Conservation (phyloP, 1,140 invertebrate species). For the Pinna nobilis region DNA sequence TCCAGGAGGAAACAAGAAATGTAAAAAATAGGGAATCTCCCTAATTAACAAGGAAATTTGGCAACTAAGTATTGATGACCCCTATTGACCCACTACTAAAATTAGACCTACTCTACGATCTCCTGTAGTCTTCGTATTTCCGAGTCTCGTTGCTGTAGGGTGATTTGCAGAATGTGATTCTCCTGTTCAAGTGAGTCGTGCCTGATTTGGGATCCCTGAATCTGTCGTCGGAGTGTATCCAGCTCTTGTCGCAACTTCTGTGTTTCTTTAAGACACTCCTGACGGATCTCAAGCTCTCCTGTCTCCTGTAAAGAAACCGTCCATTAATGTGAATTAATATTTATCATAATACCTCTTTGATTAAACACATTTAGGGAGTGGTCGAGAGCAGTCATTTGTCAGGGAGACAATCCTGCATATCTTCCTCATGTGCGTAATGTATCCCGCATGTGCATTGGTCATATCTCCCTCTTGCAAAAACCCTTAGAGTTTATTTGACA, state of each 20-base stretch:
- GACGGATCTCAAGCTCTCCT: constrained; percentile 56
- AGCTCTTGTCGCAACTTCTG: constrained; percentile 55
- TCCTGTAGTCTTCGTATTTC: constrained; percentile 58
- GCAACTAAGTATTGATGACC: not conserved
- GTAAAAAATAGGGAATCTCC: no score
- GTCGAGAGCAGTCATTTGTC: no score
- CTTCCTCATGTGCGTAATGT: no score
- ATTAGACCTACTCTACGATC: constrained; percentile 55
- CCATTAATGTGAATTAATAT: not conserved
- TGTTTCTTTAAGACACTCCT: constrained; percentile 55
- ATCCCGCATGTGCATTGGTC: no score
- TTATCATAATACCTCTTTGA: no score
- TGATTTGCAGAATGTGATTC: constrained; percentile 58
- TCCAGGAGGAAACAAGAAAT: no score
- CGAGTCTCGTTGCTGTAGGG: constrained; percentile 56
- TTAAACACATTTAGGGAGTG: no score
- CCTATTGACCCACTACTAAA: not conserved
- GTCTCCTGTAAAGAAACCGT: constrained; percentile 54
- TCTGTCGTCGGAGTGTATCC: constrained; percentile 51
- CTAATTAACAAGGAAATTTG: no score
- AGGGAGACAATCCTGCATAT: no score
- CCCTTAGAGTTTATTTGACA: no score
- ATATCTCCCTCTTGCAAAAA: no score
- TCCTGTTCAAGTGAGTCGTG: constrained; percentile 58
- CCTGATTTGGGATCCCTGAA: constrained; percentile 51